Evolutionary conservation across 2,797 vertebrate species (phyloP).

Genomic region (Cichlasoma orientale): DNA sequence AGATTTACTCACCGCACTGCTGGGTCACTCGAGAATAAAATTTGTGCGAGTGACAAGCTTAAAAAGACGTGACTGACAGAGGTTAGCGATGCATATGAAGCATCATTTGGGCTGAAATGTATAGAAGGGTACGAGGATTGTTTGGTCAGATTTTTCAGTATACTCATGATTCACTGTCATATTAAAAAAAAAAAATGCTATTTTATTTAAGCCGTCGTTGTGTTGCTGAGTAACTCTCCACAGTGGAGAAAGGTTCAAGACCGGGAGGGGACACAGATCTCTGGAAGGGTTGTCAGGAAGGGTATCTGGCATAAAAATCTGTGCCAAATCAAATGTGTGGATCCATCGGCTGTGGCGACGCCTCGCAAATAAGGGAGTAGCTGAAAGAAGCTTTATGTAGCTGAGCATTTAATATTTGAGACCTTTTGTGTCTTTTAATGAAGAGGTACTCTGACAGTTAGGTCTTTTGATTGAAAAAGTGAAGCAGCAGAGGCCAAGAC

Average conservation of each 20-base stretch:
- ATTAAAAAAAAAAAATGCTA: neutral
- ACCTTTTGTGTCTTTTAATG: neutral
- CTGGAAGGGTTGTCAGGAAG: neutral
- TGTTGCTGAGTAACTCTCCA: neutral
- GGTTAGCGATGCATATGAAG: neutral
- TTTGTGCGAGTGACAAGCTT: slow-evolving; percentile 13
- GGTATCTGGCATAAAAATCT: neutral
- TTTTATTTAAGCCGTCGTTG: neutral
- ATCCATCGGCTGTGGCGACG: neutral
- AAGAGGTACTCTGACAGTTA: neutral
- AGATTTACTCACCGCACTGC: slow-evolving; percentile 17
- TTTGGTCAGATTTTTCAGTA: neutral
- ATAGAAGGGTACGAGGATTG: neutral
- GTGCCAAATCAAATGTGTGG: neutral
- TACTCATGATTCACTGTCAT: neutral
- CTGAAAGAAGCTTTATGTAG: neutral
- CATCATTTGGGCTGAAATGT: neutral
- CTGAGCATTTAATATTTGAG: neutral
- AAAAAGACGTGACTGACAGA: slow-evolving; percentile 8
- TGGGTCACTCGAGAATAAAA: slow-evolving; percentile 30
- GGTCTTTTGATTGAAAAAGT: neutral
- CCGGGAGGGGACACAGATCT: neutral
- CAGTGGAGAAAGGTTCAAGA: neutral
- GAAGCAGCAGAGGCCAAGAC: neutral
- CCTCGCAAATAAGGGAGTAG: neutral